A percentile compares a stretch with the other conserved stretches of the same genome.
These are phyloP conservation scores for Tinamus guttatus DNA, from an alignment of 2,113 vertebrate genomes.

Conservation along the genomic window DNA sequence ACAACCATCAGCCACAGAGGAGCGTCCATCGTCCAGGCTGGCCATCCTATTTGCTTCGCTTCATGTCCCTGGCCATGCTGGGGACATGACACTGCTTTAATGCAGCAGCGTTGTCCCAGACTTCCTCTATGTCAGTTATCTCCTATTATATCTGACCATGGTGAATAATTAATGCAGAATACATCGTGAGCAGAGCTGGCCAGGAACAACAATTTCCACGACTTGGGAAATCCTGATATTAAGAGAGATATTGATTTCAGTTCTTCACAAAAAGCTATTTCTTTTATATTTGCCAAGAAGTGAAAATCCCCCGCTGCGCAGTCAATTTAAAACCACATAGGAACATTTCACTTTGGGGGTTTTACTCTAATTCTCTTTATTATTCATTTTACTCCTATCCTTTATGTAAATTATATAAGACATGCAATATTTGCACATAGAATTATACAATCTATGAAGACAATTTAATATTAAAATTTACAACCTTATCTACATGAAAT, in stretches of 20 bases:
- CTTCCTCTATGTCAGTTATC: background rate
- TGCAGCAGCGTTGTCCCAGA: background rate
- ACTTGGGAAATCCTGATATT: conserved; percentile 3
- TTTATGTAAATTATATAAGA: background rate
- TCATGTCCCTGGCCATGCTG: background rate
- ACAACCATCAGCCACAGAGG: rapidly evolving
- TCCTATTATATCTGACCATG: background rate
- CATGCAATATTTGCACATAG: rapidly evolving
- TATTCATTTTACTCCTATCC: background rate
- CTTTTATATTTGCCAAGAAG: background rate
- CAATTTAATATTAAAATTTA: background rate
- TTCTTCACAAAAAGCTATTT: background rate
- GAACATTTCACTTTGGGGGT: background rate
- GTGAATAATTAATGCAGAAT: background rate
- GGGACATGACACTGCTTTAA: background rate
- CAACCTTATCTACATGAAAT: rapidly evolving
- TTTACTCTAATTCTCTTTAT: background rate
- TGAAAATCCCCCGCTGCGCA: background rate
- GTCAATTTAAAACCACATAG: background rate
- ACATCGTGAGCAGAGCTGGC: background rate
- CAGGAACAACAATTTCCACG: background rate
- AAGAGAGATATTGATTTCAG: background rate
- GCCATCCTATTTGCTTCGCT: background rate
- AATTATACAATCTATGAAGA: background rate
- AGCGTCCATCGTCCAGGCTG: rapidly evolving